Base-by-base conservation (phyloP, 2,113 vertebrate genomes). In the Otolemur garnettii region DNA sequence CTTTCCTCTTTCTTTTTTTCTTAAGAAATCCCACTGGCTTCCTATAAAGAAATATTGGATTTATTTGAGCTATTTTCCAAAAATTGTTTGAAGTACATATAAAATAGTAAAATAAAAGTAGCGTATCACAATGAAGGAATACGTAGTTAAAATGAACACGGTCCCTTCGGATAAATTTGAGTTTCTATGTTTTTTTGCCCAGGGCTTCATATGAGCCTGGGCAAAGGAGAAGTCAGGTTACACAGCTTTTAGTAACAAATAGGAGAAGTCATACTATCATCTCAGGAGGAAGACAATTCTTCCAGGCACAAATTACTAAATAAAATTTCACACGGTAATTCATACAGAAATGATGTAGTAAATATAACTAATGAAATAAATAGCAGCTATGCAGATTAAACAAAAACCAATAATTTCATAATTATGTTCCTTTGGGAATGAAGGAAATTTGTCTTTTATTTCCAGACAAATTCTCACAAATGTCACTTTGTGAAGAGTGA, bases 31-130 rank as follows among this genome's bases (percentile, higher is more conserved):
- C 11, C 17, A 68, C 7, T 42, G 21, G 5, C 5, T 78, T 22
- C 87, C 13, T 86, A 19, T 62, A 77, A 80, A 87, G 53, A 92
- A 0, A 35, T 90, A 71, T 22, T 62, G 24, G 77, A 55, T 38
- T 33, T 53, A 66, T 42, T 59, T 55, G 5, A 74, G n/a, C 64
- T 86, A 7, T 59, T 84, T 80, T 19, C 12, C 21, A 82, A 74
- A 42, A 71, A 8, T n/a, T 2, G 19, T n/a, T 68, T 33, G 13
- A 68, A 33, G 30, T 69, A n/a, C 45, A 62, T 59, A 11, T 69
- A 26, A 64, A 28, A 64, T 64, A 64, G 62, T 28, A 91, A 94
- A 86, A 78, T 87, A 89, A 72, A 92, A 72, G 30, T 22, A 74
- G n/a, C 42, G 2, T 82, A 68, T 18, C 50, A 38, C 68, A 3